Evolutionary conservation across 1,140 invertebrate genomes (phyloP).

Genomic region (Plutomurus gul): DNA sequence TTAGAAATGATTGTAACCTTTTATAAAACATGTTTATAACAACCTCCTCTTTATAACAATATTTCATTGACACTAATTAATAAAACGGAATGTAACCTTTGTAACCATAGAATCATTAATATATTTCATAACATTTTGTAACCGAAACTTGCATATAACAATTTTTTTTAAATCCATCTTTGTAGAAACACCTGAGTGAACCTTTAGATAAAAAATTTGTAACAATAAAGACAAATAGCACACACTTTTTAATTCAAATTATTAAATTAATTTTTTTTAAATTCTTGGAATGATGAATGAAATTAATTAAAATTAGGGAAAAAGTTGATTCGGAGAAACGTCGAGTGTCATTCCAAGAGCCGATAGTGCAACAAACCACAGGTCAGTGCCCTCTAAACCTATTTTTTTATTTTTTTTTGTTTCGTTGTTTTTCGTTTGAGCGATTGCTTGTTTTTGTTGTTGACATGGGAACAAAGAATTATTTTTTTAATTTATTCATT

Average conservation of each 20-base stretch:
- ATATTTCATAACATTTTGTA: too few species aligned
- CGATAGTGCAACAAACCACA: not conserved
- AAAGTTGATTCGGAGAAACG: not conserved
- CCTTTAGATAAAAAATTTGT: not conserved
- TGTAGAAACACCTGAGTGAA: too few species aligned
- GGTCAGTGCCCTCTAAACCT: not conserved
- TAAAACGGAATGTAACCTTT: too few species aligned
- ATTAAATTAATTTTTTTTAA: not conserved
- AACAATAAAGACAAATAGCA: not conserved
- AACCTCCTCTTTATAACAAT: too few species aligned
- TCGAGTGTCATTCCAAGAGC: constrained; percentile 30
- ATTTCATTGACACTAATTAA: too few species aligned
- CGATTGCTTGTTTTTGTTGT: constrained; percentile 23
- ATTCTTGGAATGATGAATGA: not conserved
- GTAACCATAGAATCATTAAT: too few species aligned
- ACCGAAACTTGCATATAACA: too few species aligned
- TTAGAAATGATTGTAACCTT: too few species aligned
- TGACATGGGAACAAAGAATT: not conserved
- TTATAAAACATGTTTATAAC: too few species aligned
- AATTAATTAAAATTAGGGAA: not conserved
- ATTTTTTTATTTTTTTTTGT: not conserved
- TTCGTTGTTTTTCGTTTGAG: too few species aligned
- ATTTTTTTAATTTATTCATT: too few species aligned
- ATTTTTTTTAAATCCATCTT: too few species aligned
- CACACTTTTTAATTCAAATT: not conserved